These are phyloP conservation scores for western clawed frog (Xenopus tropicalis) DNA, from an alignment of 2,113 vertebrate species.

Conservation along the genomic window DNA sequence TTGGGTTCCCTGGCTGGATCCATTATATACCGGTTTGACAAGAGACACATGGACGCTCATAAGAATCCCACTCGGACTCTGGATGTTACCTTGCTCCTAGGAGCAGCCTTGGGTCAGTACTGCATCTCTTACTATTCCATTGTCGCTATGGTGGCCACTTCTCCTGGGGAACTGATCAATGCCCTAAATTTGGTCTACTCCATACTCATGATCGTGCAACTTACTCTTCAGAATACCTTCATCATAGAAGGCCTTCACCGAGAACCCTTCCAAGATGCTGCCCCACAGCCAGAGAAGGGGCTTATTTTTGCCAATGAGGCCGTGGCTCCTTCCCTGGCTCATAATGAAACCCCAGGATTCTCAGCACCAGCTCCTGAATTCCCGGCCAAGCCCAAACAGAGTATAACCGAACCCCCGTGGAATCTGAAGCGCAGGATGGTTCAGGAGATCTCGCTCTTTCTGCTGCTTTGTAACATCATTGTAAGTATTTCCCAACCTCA, in stretches of 20 bases:
- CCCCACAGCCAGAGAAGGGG: slow-evolving; percentile 54
- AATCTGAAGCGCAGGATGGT: slow-evolving; percentile 52
- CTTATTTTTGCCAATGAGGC: slow-evolving; percentile 72
- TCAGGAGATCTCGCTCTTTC: slow-evolving; percentile 65
- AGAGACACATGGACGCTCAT: slow-evolving; percentile 60
- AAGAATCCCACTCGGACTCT: slow-evolving; percentile 73
- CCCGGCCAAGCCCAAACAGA: slow-evolving; percentile 12
- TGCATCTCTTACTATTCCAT: slow-evolving; percentile 70
- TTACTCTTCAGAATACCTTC: slow-evolving; percentile 71
- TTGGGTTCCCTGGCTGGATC: slow-evolving; percentile 54
- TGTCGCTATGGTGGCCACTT: slow-evolving; percentile 60
- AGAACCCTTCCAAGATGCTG: slow-evolving; percentile 59
- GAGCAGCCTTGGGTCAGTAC: slow-evolving; percentile 68
- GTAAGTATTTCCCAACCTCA: slow-evolving; percentile 63
- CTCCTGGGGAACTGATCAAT: slow-evolving; percentile 48
- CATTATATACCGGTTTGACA: slow-evolving; percentile 61
- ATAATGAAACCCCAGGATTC: slow-evolving; percentile 2
- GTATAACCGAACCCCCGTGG: slow-evolving; percentile 13
- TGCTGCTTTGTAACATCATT: slow-evolving; percentile 67
- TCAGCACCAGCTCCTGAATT: background rate
- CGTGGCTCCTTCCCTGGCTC: slow-evolving; percentile 51
- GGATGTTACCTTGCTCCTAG: slow-evolving; percentile 70
- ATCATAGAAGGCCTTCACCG: slow-evolving; percentile 73
- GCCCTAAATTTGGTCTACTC: slow-evolving; percentile 60
- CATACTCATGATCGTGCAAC: slow-evolving; percentile 64